Evolutionary conservation across 2,888 invertebrate genomes (phyloP), one percentile per base, ranked within the genome.

Genomic region (Parnassius apollo): DNA sequence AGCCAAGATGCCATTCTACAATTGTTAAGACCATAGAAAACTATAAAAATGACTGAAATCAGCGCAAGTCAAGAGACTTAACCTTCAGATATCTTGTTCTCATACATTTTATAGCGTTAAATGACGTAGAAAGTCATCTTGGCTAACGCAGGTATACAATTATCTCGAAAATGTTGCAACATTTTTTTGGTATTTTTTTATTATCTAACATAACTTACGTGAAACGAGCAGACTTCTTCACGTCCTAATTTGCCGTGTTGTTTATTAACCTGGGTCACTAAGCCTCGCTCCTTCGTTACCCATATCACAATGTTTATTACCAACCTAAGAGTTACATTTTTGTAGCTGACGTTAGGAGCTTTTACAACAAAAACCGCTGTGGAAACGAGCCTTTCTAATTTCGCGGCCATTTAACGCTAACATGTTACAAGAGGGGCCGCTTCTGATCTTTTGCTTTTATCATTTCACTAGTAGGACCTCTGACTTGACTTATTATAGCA

Each of bases 371-470:
- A 62, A 62, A 56, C 25, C 46, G 25, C 49, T 13, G 57, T 11
- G 55, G 54, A 61, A 66, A 75, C 72, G 60, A 69, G 68, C 10
- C 8, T 18, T n/a, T 35, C 8, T 62, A 66, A 13, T 60, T 71
- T 68, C 48, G 1, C 12, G 66, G 42, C 54, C 60, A 63, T 66
- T 70, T 70, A 72, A 70, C 52, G 54, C 42, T 59, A 56, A 59
- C 56, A 52, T 57, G 46, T 46, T 53, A 11, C 53, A 49, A 44
- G 62, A 18, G 49, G 53, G 60, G 48, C 2, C 11, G 25, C 42
- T 53, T 48, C 61, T 46, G 46, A 54, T 58, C 57, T 53, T 58
- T 54, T 13, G 46, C 48, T 13, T 62, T 57, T 44, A 58, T 62
- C 54, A 54, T 44, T 12, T 44, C 2, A 45, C 62, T 62, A 62